Evolutionary conservation across 2,113 vertebrate species (phyloP).

Genomic region (Sceloporus undulatus): DNA sequence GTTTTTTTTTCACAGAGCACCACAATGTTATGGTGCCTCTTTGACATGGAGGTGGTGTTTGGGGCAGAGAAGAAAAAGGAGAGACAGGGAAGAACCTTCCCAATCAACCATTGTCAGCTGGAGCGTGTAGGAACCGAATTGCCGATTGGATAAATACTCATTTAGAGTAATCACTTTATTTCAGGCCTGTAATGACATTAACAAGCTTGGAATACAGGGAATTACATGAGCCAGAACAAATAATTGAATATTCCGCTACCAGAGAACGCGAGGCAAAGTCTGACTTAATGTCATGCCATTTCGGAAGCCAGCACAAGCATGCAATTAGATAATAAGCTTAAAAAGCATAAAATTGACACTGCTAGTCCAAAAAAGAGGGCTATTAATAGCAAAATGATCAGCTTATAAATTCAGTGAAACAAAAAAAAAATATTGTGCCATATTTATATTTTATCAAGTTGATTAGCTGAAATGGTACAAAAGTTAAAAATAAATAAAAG

Average conservation of each 20-base stretch:
- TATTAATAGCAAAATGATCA: slow-evolving; percentile 77
- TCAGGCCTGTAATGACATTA: slow-evolving; percentile 90
- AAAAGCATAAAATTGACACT: slow-evolving; percentile 89
- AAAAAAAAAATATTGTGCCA: slow-evolving; percentile 30
- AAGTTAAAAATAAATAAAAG: slow-evolving; percentile 35
- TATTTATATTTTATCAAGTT: slow-evolving; percentile 54
- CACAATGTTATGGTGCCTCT: slow-evolving; percentile 70
- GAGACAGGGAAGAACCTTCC: slow-evolving; percentile 54
- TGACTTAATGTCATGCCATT: slow-evolving; percentile 81
- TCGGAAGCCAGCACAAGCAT: slow-evolving; percentile 83
- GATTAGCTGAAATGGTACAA: slow-evolving; percentile 20
- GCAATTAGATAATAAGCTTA: slow-evolving; percentile 95
- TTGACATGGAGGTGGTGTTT: slow-evolving; percentile 71
- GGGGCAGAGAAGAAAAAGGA: slow-evolving; percentile 56
- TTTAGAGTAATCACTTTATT: slow-evolving; percentile 91
- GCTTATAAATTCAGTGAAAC: slow-evolving; percentile 69
- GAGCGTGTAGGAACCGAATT: slow-evolving; percentile 72
- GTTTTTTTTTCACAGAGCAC: slow-evolving; percentile 81
- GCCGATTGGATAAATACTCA: slow-evolving; percentile 85
- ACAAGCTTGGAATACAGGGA: slow-evolving; percentile 90
- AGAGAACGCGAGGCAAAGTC: slow-evolving; percentile 75
- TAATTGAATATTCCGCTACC: slow-evolving; percentile 90
- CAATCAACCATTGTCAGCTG: slow-evolving; percentile 72
- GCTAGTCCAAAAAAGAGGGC: slow-evolving; percentile 67
- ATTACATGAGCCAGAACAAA: slow-evolving; percentile 89